Conservation (phyloP, 2,888 invertebrate genomes). For the Cheilosia urbana region DNA sequence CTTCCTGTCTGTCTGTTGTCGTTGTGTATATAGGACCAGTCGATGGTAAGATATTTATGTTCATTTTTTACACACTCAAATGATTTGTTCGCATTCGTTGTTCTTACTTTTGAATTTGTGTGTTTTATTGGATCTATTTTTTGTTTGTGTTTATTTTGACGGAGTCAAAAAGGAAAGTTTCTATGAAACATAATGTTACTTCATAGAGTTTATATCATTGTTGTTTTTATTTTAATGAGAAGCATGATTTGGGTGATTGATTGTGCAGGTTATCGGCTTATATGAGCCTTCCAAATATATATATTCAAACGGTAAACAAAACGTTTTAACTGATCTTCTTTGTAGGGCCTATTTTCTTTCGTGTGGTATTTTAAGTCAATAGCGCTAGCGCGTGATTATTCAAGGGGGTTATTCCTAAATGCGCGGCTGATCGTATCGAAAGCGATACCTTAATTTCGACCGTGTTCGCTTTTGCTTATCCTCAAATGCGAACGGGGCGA, state of each 20-base stretch:
- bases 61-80: constrained; percentile 32
- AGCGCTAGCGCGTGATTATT: too few species aligned
- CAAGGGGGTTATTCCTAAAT: too few species aligned
- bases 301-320: too few species aligned
- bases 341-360: too few species aligned
- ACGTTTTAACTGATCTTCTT: too few species aligned
- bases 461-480: too few species aligned
- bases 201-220: too few species aligned
- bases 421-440: too few species aligned
- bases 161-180: background rate
- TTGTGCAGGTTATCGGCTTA: background rate
- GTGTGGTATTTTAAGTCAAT: too few species aligned
- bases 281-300: background rate
- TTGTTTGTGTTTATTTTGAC: background rate
- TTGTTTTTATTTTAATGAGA: background rate
- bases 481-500: too few species aligned
- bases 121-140: background rate
- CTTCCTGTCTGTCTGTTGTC: constrained; percentile 75
- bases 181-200: background rate
- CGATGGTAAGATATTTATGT: constrained; percentile 68
- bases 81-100: constrained; percentile 12
- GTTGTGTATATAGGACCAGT: constrained; percentile 72
- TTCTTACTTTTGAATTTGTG: constrained; percentile 5
- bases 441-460: too few species aligned
- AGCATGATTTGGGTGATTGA: background rate